phyloP scores from a whole-genome alignment of 2,888 invertebrate genomes.

The Ernsta delagoae region DNA sequence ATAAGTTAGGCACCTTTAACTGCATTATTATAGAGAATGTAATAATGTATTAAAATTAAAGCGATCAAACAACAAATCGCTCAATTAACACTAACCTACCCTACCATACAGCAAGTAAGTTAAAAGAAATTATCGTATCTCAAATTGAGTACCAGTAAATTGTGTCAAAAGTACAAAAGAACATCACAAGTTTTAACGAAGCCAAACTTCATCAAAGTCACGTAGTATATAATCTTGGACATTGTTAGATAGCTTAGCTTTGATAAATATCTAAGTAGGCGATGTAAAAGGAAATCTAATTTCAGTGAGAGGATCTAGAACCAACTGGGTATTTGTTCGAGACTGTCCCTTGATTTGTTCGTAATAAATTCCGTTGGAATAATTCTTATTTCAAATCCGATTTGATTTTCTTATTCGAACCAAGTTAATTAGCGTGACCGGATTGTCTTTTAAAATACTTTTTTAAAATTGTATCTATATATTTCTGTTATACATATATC shows the following conservation, averaged over 20 bases:
- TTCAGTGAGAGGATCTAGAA: neutral
- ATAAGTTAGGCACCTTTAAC: too few relatives aligned
- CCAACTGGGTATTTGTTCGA: neutral
- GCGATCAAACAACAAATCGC: too few relatives aligned
- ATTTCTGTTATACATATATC: too few relatives aligned
- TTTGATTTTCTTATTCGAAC: neutral
- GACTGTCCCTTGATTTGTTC: neutral
- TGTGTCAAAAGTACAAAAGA: neutral
- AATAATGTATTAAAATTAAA: too few relatives aligned
- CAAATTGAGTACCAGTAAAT: neutral
- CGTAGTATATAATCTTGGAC: neutral
- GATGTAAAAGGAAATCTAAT: neutral
- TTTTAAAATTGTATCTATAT: too few relatives aligned
- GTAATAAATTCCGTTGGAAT: neutral
- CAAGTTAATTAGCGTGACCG: too few relatives aligned
- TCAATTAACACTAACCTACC: too few relatives aligned
- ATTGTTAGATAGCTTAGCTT: constrained; percentile 9
- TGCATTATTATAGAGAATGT: too few relatives aligned
- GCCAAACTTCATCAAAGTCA: constrained; percentile 2
- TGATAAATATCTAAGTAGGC: constrained; percentile 18
- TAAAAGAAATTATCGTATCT: too few relatives aligned
- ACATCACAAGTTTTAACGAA: neutral
- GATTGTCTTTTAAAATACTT: too few relatives aligned
- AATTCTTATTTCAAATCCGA: neutral
- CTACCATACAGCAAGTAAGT: too few relatives aligned